Conservation (phyloP, 2,113 vertebrate genomes). For the Spilogale gracilis region DNA sequence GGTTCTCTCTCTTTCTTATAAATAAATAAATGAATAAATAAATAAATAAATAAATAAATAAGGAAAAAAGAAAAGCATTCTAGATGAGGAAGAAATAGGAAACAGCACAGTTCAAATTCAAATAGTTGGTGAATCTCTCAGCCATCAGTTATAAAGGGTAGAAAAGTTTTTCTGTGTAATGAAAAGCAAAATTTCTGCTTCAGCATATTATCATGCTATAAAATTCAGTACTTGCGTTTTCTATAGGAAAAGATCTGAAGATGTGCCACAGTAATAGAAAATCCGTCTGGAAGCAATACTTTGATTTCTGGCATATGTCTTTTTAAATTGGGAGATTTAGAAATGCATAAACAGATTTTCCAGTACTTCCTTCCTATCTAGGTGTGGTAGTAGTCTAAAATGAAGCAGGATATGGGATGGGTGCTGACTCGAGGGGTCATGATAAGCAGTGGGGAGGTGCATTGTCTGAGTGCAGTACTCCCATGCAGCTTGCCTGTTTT, state of each 20-base stretch:
- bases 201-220: background rate
- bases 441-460: background rate
- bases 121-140: slow-evolving; percentile 29
- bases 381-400: slow-evolving; percentile 75
- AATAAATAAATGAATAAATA: too few species aligned
- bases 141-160: background rate
- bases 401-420: slow-evolving; percentile 61
- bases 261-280: slow-evolving; percentile 3
- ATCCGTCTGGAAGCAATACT: slow-evolving; percentile 33
- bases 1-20: background rate
- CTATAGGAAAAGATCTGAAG: slow-evolving; percentile 16
- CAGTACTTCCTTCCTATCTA: slow-evolving; percentile 79
- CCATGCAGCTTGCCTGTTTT: slow-evolving; percentile 59
- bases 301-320: slow-evolving; percentile 53
- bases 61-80: background rate
- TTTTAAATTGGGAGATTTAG: slow-evolving; percentile 60
- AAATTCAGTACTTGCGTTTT: slow-evolving; percentile 47
- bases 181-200: slow-evolving; percentile 55
- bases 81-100: background rate
- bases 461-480: slow-evolving; percentile 54
- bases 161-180: background rate
- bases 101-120: background rate
- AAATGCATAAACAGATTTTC: slow-evolving; percentile 75
- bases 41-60: background rate
- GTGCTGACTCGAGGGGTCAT: background rate